These are phyloP conservation scores for Drosophila nikananu DNA, from an alignment of 1,140 invertebrate genomes.

Conservation along the genomic window DNA sequence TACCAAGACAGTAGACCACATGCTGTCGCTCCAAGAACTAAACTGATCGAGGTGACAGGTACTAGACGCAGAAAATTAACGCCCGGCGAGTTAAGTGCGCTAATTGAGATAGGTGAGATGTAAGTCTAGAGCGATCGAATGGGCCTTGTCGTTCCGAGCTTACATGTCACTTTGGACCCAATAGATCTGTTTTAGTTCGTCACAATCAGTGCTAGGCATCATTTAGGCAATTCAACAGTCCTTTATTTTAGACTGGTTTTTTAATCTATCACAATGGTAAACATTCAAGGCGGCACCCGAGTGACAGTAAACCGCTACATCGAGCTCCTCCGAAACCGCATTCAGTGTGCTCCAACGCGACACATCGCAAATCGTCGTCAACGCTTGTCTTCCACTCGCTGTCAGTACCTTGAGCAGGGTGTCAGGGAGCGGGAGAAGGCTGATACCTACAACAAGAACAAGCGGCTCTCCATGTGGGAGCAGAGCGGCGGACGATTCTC, in stretches of 20 bases:
- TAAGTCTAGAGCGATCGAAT: slow-evolving; percentile 29
- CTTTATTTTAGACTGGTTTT: background rate
- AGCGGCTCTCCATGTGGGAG: slow-evolving; percentile 65
- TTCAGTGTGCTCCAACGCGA: slow-evolving; percentile 35
- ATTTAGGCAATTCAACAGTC: slow-evolving; percentile 35
- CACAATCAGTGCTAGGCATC: slow-evolving; percentile 16
- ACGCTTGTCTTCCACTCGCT: background rate
- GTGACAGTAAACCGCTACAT: slow-evolving; percentile 51
- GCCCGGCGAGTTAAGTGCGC: slow-evolving; percentile 30
- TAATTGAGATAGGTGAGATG: slow-evolving; percentile 40
- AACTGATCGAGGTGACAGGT: slow-evolving; percentile 36
- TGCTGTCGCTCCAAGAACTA: slow-evolving; percentile 26
- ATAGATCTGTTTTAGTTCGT: background rate
- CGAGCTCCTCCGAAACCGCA: slow-evolving; percentile 39
- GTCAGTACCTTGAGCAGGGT: background rate
- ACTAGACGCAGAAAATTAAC: slow-evolving; percentile 27
- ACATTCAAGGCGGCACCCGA: slow-evolving; percentile 25
- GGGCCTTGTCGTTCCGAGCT: slow-evolving; percentile 12
- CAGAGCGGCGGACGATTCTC: background rate
- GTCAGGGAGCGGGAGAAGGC: slow-evolving; percentile 44
- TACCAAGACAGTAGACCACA: slow-evolving; percentile 23
- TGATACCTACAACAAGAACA: slow-evolving; percentile 40
- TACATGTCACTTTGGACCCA: slow-evolving; percentile 23
- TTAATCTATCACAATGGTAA: slow-evolving; percentile 37
- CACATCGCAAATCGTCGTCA: slow-evolving; percentile 31